Conservation (phyloP, 2,113 vertebrate genomes). For the Myodes glareolus region DNA sequence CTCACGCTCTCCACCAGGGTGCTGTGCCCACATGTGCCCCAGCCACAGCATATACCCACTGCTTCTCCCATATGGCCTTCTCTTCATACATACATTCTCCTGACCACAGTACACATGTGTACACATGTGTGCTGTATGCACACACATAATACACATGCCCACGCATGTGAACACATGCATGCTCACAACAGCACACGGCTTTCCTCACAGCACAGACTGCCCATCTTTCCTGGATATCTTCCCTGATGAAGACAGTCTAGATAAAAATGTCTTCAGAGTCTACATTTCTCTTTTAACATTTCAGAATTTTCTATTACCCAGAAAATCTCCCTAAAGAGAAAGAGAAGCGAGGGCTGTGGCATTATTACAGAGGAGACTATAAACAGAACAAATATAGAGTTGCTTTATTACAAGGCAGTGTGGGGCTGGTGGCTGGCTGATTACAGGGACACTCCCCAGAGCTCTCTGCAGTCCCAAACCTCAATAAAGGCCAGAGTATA, state of each 20-base stretch:
- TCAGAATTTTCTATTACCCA: constrained; percentile 77
- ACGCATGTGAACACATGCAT: background rate
- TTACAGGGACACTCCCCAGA: constrained; percentile 88
- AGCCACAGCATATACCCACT: background rate
- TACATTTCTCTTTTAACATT: constrained; percentile 71
- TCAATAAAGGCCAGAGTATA: constrained; percentile 88
- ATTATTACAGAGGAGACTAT: constrained; percentile 89
- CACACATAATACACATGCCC: background rate
- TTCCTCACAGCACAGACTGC: constrained; percentile 16
- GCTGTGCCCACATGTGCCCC: background rate
- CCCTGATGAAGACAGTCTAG: constrained; percentile 64
- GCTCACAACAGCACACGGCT: constrained; percentile 28
- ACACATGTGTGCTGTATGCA: background rate
- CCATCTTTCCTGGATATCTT: constrained; percentile 45
- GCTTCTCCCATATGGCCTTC: background rate
- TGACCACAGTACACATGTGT: background rate
- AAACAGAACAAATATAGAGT: constrained; percentile 91
- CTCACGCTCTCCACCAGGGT: background rate
- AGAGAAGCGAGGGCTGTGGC: constrained; percentile 82
- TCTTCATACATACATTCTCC: background rate
- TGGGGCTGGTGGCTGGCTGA: constrained; percentile 87
- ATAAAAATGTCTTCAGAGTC: constrained; percentile 68
- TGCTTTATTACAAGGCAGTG: constrained; percentile 90
- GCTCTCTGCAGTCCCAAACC: constrained; percentile 83
- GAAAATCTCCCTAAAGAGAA: constrained; percentile 83